Percentiles rank a stretch among this genome's conserved stretches.
Evolutionary conservation across 2,113 vertebrate species (phyloP).

Genomic region (Eleginops maclovinus): DNA sequence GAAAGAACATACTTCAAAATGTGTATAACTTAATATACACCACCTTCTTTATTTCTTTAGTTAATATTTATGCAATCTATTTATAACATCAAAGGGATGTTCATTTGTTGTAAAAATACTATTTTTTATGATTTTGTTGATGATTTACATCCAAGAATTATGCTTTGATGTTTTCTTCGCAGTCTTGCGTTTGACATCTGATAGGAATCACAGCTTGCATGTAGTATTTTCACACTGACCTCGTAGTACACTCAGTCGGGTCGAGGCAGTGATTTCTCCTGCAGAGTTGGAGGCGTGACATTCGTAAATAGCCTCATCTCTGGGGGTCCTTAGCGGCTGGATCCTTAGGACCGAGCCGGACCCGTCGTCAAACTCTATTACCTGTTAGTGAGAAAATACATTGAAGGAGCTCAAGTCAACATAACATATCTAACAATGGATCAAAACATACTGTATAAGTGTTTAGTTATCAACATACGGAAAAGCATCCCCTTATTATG

Average conservation of each 20-base stretch:
- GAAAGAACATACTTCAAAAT: not conserved
- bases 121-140: not conserved
- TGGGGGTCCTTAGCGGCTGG: slow-evolving; percentile 95
- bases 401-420: not conserved
- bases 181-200: not conserved
- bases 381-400: slow-evolving; percentile 77
- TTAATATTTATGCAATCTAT: not conserved
- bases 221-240: slow-evolving; percentile 84
- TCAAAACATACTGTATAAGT: not conserved
- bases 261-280: slow-evolving; percentile 95
- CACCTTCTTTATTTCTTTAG: not conserved
- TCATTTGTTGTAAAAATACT: too few species aligned
- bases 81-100: too few species aligned
- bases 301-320: slow-evolving; percentile 98
- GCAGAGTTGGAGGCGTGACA: slow-evolving; percentile 96
- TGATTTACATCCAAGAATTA: not conserved
- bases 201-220: not conserved
- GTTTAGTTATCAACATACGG: not conserved
- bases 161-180: not conserved
- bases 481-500: not conserved
- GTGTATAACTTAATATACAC: not conserved
- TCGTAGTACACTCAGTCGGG: slow-evolving; percentile 93
- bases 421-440: not conserved
- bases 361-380: slow-evolving; percentile 99
- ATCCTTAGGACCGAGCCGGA: slow-evolving; percentile 98